Percentiles rank a stretch among this genome's conserved stretches.
Evolutionary conservation across 1,140 invertebrate species (phyloP).

Genomic region (Tribolium castaneum): DNA sequence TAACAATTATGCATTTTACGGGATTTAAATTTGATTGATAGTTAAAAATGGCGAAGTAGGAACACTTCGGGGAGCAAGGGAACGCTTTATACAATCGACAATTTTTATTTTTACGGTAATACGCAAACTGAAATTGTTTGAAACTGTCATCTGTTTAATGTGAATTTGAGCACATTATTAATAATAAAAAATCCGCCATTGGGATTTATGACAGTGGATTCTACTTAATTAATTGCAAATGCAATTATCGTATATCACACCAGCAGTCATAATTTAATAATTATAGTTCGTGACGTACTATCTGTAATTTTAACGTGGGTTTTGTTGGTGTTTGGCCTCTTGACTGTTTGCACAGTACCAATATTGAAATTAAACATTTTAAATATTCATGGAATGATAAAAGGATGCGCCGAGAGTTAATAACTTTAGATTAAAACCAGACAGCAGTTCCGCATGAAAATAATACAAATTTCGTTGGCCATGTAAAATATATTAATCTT

Average conservation of each 20-base stretch:
- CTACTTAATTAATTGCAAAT: not conserved
- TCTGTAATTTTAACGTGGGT: not conserved
- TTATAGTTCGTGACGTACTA: not conserved
- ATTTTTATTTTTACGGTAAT: not conserved
- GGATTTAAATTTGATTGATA: slow-evolving; percentile 21
- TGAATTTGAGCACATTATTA: not conserved
- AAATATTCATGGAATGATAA: not conserved
- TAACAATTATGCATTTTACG: slow-evolving; percentile 14
- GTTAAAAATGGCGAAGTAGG: slow-evolving; percentile 1
- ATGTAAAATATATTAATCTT: not conserved
- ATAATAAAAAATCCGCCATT: not conserved
- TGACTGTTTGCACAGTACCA: not conserved
- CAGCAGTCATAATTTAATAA: not conserved
- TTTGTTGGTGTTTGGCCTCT: not conserved
- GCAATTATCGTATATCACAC: not conserved
- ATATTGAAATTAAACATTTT: not conserved
- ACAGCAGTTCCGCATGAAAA: not conserved
- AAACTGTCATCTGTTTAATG: not conserved
- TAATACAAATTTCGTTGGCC: not conserved
- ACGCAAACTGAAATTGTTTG: not conserved
- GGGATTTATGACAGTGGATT: not conserved
- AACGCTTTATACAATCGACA: not conserved
- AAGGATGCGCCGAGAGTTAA: not conserved
- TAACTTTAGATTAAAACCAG: not conserved
- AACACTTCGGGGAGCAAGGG: not conserved